Evolutionary conservation across 2,888 invertebrate genomes (phyloP).

Genomic region (Drepanosiphum platanoidis): DNA sequence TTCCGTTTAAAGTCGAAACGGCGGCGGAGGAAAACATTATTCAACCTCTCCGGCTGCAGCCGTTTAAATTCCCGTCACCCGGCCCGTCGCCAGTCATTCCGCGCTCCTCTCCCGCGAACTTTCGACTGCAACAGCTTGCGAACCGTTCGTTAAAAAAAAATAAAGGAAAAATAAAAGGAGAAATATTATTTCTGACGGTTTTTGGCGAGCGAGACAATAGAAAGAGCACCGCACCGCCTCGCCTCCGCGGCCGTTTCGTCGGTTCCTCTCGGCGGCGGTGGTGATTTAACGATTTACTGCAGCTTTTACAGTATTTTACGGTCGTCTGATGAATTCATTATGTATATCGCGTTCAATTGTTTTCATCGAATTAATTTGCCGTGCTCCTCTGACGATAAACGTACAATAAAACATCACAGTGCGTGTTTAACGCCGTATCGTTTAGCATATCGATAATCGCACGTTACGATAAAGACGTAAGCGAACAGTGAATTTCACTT

Average conservation of each 20-base stretch:
- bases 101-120: neutral
- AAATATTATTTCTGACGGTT: slow-evolving; percentile 7
- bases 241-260: neutral
- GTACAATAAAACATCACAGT: neutral
- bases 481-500: neutral
- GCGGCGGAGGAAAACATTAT: slow-evolving; percentile 29
- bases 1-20: neutral
- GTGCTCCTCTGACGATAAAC: neutral
- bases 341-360: neutral
- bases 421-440: neutral
- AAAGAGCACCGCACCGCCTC: neutral
- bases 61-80: slow-evolving; percentile 21
- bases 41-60: slow-evolving; percentile 1
- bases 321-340: too few species aligned
- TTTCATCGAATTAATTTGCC: too few species aligned
- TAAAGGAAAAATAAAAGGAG: neutral
- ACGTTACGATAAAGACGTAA: neutral
- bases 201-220: neutral
- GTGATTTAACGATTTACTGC: neutral
- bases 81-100: neutral
- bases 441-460: neutral
- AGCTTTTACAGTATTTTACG: too few species aligned
- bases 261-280: too few species aligned
- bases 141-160: slow-evolving; percentile 30
- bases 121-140: slow-evolving; percentile 45